Base-by-base conservation (phyloP, 2,113 vertebrate genomes). In the Prionailurus bengalensis region DNA sequence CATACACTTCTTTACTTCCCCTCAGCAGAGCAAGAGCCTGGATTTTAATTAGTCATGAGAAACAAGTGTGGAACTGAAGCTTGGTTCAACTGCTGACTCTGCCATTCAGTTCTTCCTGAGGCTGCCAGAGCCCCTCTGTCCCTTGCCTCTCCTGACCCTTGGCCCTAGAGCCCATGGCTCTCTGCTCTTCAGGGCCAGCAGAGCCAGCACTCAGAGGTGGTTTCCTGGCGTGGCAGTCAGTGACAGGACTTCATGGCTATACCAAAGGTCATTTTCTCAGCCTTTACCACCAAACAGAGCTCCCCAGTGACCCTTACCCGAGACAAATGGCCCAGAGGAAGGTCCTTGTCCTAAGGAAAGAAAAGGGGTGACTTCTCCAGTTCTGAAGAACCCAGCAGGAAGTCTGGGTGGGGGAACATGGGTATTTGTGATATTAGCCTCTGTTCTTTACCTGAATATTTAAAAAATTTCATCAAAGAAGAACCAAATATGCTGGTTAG, bases 391-490 rank as follows among this genome's bases (percentile, higher is more conserved):
- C 31, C 9, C 1, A 81, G 66, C 33, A 78, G 84, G 31, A 89
- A 68, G 74, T 68, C 16, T 70, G 53, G 17, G n/a, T 53, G 0
- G 27, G 39, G 63, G 31, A 73, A 71, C 31, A 36, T 15, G 31
- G 31, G 36, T 92, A 71, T 61, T 65, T 42, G 16, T 48, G 85
- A 53, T 51, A 42, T 61, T 68, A 45, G 88, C 81, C 65, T 91
- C 48, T 95, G n/a, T 94, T 82, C 73, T 95, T 91, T 81, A 89
- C 76, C 39, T 81, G 79, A 86, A 58, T 85, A 89, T 55, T 94
- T 39, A 0, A 80, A 86, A 42, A 65, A 86, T 78, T 17, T 94
- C 55, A 70, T 87, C 92, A 76, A 42, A 96, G 86, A 61, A 95
- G 89, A 70, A 85, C 71, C 33, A 61, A 87, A 88, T 68, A 16